Evolutionary conservation across 2,797 vertebrate genomes (phyloP).

Genomic region (Characodon lateralis): DNA sequence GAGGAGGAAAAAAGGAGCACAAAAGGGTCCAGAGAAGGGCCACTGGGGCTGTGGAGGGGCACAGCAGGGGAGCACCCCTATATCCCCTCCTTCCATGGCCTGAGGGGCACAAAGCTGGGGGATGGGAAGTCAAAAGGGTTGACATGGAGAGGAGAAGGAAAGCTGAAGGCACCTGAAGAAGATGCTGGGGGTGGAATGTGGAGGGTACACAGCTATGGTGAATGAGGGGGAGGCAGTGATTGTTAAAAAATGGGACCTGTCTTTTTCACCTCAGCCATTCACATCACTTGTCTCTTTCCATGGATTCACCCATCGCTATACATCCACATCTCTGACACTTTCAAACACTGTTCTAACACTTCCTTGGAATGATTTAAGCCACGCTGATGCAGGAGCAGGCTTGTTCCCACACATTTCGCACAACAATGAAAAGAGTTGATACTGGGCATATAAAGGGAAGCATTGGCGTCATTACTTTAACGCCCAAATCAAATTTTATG

Average conservation of each 20-base stretch:
- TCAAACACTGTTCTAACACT: conserved; percentile 23
- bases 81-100: conserved; percentile 78
- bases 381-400: conserved; percentile 24
- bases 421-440: conserved; percentile 71
- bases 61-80: conserved; percentile 83
- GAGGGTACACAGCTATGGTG: conserved; percentile 33
- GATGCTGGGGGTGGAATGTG: conserved; percentile 56
- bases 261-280: conserved; percentile 51
- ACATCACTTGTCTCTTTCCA: conserved; percentile 35
- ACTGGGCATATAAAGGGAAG: conserved; percentile 74
- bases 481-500: conserved; percentile 81
- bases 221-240: conserved; percentile 44
- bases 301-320: conserved; percentile 16
- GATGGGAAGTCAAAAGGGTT: conserved; percentile 57
- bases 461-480: conserved; percentile 77
- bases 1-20: conserved; percentile 69
- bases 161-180: conserved; percentile 85
- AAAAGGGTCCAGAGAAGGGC: conserved; percentile 82
- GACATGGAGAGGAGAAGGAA: conserved; percentile 71
- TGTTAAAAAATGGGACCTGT: conserved; percentile 53
- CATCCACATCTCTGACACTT: conserved; percentile 34
- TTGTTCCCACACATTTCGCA: conserved; percentile 76
- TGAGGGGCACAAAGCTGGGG: conserved; percentile 71
- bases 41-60: conserved; percentile 88
- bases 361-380: conserved; percentile 28